Evolutionary conservation across 1,140 invertebrate species (phyloP), one percentile per base, ranked within the genome.

Genomic region (Drosophila dunni): DNA sequence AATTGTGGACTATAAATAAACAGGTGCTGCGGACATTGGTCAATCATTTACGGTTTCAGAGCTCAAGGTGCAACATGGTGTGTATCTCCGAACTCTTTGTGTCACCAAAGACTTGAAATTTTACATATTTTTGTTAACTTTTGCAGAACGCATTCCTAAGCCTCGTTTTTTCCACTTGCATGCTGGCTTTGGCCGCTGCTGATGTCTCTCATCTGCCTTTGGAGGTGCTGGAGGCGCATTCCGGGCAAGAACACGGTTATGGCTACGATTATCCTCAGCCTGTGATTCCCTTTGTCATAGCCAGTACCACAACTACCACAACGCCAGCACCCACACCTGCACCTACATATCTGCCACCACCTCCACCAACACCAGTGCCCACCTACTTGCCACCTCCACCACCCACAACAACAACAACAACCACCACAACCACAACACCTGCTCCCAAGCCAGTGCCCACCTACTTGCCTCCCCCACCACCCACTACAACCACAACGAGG

Each of bases 1-100:
- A 90, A 90, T 89, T 89, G 77, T 89, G 84, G 33, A 65, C 78
- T 89, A 89, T 89, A 89, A 89, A 89, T 88, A 89, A 73, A 81
- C 84, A 75, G 81, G 57, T 63, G 65, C 57, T 34, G 42, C 34
- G 70, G 45, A 51, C 24, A 56, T 81, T 71, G 67, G 70, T 78
- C 80, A 81, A 89, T 78, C 84, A 89, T 84, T 89, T 75, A 68
- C 60, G 64, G 64, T 81, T 83, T 73, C 75, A 78, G 78, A 89
- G 74, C 78, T 81, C 78, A 89, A 89, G 80, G 80, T 89, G 75
- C 81, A 79, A 89, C 77, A 89, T 88, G 84, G 84, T 84, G 50
- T 71, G 84, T 89, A 57, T 42, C 38, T 42, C 7, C 48, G 46
- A 51, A 29, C 24, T 51, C 54, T 24, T 11, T 40, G 56, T 45